Conservation (phyloP, 1,140 invertebrate species). For the fruit fly (Drosophila melanogaster) region Release_6_plus_ISO1_MT NT_037436.4:8829501-8830000, state of each 20-base stretch:
- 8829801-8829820: conserved; percentile 51
- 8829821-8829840: conserved; percentile 61
- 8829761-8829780: conserved; percentile 31
- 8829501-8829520: conserved; percentile 83
- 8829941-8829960: conserved; percentile 37
- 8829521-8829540: conserved; percentile 82
- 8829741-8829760: conserved; percentile 45
- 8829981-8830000: conserved; percentile 67
- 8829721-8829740: conserved; percentile 62
- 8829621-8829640: conserved; percentile 44
- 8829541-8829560: conserved; percentile 82
- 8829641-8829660: conserved; percentile 40
- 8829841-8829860: conserved; percentile 62
- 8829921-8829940: conserved; percentile 31
- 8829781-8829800: conserved; percentile 13
- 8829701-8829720: conserved; percentile 63
- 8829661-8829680: not conserved
- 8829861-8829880: conserved; percentile 66
- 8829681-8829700: conserved; percentile 63
- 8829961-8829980: conserved; percentile 53
- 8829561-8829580: conserved; percentile 47
- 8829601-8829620: conserved; percentile 71
- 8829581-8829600: conserved; percentile 34
- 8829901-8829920: conserved; percentile 73
- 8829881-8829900: conserved; percentile 66